Base-by-base conservation (phyloP, 2,797 vertebrate species). In the Oreonectes daqikongensis region DNA sequence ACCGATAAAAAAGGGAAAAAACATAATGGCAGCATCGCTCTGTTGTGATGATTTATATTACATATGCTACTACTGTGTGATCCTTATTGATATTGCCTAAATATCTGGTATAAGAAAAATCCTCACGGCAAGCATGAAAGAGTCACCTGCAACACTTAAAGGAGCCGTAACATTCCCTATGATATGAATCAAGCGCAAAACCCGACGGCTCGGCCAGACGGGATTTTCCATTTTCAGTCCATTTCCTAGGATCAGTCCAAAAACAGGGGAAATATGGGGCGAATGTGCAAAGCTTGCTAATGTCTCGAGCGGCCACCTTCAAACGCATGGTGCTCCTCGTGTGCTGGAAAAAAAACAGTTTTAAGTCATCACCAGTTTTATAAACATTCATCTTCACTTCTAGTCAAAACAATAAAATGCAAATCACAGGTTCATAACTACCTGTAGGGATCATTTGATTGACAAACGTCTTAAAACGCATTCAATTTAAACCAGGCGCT, bases 241-340 rank as follows among this genome's bases (percentile, higher is more conserved):
- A 61, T 77, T 83, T 77, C 79, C 57, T 69, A 70, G 15, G 60
- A 53, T 78, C 44, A 69, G 65, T 74, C 72, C 69, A 85, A 71
- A 61, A 57, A 74, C 10, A 79, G 40, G 65, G 81, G 42, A 78
- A 66, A 79, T 53, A 64, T 59, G 65, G 20, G 69, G 20, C 24
- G 60, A 55, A 73, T 88, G 89, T 89, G 88, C 84, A 90, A 87
- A 86, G 83, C 75, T 53, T 76, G 86, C 93, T 94, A 95, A 89
- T 92, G 94, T 88, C 94, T 94, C 86, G 93, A 91, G 87, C 89
- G 90, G 63, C 93, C 94, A 84, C 96, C 95, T 94, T 98, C 97
- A 88, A 99, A 98, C 79, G 97, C 96, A 64, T 94, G 95, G 84
- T 98, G 97, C 80, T 99, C 96, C 94, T 94, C 92, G 32, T 99